These are phyloP conservation scores for Sarcophaga variegata DNA, from an alignment of 2,888 invertebrate species.

Conservation along the genomic window DNA sequence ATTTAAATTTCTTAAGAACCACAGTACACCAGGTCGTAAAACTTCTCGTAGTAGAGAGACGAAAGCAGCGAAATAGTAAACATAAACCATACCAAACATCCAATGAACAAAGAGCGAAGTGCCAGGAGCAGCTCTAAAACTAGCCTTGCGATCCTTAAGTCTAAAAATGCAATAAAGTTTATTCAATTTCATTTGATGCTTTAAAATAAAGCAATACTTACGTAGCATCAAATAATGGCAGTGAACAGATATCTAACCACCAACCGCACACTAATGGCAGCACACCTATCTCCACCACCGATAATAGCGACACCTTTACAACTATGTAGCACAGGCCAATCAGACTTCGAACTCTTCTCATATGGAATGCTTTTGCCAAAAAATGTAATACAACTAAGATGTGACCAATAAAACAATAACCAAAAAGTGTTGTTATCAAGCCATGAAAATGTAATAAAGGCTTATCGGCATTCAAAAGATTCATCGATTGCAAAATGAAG, in stretches of 20 bases:
- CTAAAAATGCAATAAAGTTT: slow-evolving; percentile 26
- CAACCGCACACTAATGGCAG: slow-evolving; percentile 98
- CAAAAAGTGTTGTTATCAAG: slow-evolving; percentile 94
- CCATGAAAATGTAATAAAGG: slow-evolving; percentile 94
- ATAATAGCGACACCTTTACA: slow-evolving; percentile 92
- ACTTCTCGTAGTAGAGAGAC: slow-evolving; percentile 96
- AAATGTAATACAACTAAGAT: slow-evolving; percentile 92
- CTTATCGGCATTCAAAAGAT: slow-evolving; percentile 81
- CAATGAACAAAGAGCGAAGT: slow-evolving; percentile 99
- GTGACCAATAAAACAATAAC: slow-evolving; percentile 95
- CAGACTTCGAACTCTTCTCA: slow-evolving; percentile 91
- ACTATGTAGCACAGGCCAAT: slow-evolving; percentile 94
- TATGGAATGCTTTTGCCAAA: slow-evolving; percentile 89
- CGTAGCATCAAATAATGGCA: slow-evolving; percentile 93
- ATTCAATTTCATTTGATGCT: not conserved
- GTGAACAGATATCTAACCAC: slow-evolving; percentile 99
- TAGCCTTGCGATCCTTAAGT: slow-evolving; percentile 92
- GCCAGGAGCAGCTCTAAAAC: slow-evolving; percentile 95
- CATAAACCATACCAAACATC: slow-evolving; percentile 99
- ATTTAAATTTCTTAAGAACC: slow-evolving; percentile 98
- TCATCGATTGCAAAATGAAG: slow-evolving; percentile 88
- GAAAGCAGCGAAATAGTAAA: slow-evolving; percentile 99
- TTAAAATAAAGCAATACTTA: slow-evolving; percentile 30
- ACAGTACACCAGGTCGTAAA: slow-evolving; percentile 96
- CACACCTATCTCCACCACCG: slow-evolving; percentile 98